These are phyloP conservation scores for Listrodromus nycthemerus DNA, from an alignment of 2,888 invertebrate species.

Conservation along the genomic window DNA sequence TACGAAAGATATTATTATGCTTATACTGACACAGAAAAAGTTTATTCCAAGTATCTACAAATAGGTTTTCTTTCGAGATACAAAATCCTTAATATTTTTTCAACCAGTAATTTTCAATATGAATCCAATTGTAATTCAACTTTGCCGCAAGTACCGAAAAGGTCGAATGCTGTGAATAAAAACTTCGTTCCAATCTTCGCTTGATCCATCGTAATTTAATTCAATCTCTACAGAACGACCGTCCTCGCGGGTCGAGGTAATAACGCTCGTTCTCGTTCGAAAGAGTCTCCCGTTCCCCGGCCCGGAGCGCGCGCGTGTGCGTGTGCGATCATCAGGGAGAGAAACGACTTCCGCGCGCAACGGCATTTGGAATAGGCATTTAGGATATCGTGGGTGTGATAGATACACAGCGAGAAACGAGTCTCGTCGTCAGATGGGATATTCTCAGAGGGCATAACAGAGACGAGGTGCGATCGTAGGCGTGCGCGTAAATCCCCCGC, in stretches of 20 bases:
- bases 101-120: background rate
- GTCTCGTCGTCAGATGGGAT: slow-evolving; percentile 47
- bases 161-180: background rate
- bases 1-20: too few relatives aligned
- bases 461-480: slow-evolving; percentile 63
- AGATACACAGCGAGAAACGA: slow-evolving; percentile 60
- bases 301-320: background rate
- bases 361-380: slow-evolving; percentile 66
- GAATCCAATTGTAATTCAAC: background rate
- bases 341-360: slow-evolving; percentile 65
- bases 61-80: too few relatives aligned
- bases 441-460: slow-evolving; percentile 17
- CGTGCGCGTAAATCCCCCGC: slow-evolving; percentile 67
- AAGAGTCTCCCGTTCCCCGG: slow-evolving; percentile 18
- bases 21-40: too few relatives aligned
- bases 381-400: slow-evolving; percentile 68
- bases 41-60: too few relatives aligned
- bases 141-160: background rate
- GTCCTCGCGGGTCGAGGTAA: slow-evolving; percentile 49
- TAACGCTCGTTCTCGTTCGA: slow-evolving; percentile 21
- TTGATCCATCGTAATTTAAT: slow-evolving; percentile 55
- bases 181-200: background rate
- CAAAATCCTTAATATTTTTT: too few relatives aligned
- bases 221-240: slow-evolving; percentile 48
- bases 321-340: slow-evolving; percentile 65